phyloP scores from a whole-genome alignment of 2,113 vertebrate species.

The Menidia beryllina region DNA sequence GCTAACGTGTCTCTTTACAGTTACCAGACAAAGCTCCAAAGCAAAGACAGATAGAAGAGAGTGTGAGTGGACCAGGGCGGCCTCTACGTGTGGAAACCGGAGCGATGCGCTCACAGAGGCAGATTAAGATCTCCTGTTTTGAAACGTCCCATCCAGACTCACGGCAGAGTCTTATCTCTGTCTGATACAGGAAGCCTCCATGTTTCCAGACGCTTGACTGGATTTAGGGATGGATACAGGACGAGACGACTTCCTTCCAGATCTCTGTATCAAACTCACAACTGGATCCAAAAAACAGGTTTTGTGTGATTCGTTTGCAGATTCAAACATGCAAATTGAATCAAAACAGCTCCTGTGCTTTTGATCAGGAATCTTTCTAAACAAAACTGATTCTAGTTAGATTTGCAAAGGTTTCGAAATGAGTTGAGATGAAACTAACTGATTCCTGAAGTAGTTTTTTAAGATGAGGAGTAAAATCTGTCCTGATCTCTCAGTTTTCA shows the following conservation, averaged over 20 bases:
- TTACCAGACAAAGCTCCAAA: neutral
- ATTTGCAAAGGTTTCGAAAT: no score
- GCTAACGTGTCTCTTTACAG: neutral
- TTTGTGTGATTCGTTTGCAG: neutral
- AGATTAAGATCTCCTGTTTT: constrained; percentile 71
- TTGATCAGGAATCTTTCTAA: no score
- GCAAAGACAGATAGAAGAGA: neutral
- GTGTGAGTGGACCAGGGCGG: constrained; percentile 5
- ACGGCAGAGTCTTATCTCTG: constrained; percentile 41
- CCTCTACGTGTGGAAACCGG: constrained; percentile 31
- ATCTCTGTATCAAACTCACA: constrained; percentile 12
- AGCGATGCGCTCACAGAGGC: constrained; percentile 31
- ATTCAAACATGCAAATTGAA: no score
- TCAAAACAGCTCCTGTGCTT: no score
- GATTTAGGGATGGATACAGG: constrained; percentile 34
- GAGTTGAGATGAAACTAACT: no score
- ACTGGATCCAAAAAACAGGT: constrained; percentile 23
- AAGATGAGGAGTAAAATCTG: no score
- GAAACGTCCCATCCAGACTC: constrained; percentile 55
- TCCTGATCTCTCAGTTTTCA: no score
- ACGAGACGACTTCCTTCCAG: constrained; percentile 36
- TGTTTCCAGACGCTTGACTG: constrained; percentile 26
- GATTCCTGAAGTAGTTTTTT: no score
- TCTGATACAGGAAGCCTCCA: constrained; percentile 60
- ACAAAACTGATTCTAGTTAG: no score